Evolutionary conservation across 2,888 invertebrate species (phyloP).

Genomic region (Perizoma flavofasciatum): DNA sequence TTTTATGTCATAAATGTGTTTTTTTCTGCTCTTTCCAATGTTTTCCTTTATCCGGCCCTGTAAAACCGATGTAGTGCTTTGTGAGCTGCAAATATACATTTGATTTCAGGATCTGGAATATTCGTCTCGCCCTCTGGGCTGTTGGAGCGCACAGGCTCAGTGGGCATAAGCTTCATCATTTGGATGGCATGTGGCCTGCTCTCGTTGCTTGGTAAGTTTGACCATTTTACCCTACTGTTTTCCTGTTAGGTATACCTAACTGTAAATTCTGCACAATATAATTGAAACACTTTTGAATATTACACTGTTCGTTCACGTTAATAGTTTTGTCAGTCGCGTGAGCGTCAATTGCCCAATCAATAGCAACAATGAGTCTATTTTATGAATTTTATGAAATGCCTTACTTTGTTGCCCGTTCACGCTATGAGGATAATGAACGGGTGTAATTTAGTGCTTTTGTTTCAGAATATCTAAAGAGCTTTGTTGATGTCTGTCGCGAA

Average conservation of each 20-base stretch:
- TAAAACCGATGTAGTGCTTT: too few species aligned
- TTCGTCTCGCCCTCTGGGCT: conserved; percentile 99
- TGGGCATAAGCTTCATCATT: conserved; percentile 96
- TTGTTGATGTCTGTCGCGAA: conserved; percentile 30
- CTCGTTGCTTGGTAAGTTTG: conserved; percentile 91
- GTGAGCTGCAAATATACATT: conserved; percentile 9
- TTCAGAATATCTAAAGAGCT: conserved; percentile 32
- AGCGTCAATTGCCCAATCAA: conserved; percentile 38
- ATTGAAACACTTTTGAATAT: conserved; percentile 4
- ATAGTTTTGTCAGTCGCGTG: conserved; percentile 23
- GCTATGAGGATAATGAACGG: conserved; percentile 19
- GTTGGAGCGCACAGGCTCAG: conserved; percentile 95
- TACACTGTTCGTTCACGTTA: conserved; percentile 24
- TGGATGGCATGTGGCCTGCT: conserved; percentile 97
- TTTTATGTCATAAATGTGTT: too few species aligned
- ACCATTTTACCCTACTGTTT: conserved; percentile 1
- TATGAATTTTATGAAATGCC: conserved; percentile 32
- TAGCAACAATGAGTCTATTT: conserved; percentile 32
- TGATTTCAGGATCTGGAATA: conserved; percentile 94
- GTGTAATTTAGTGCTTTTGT: conserved; percentile 31
- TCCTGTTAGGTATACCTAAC: background rate
- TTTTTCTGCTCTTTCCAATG: too few species aligned
- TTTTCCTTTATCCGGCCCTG: too few species aligned
- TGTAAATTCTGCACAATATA: conserved; percentile 9
- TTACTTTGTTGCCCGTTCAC: conserved; percentile 24